phyloP scores from a whole-genome alignment of 2,113 vertebrate genomes.

The Penelope pileata region DNA sequence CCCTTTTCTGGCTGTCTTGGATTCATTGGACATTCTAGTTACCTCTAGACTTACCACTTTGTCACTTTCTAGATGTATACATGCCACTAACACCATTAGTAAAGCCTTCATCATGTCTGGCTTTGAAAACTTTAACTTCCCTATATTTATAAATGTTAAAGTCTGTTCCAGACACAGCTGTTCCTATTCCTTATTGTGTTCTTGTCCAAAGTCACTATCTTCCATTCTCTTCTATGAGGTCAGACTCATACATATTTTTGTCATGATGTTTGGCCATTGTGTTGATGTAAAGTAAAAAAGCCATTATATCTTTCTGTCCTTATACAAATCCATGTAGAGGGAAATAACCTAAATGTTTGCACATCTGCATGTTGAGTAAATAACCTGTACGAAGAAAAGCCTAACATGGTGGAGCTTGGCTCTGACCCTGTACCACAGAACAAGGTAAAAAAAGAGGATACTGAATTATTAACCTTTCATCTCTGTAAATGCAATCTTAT shows the following conservation, averaged over 20 bases:
- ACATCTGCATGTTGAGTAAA: not conserved
- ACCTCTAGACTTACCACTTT: not conserved
- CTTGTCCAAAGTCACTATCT: not conserved
- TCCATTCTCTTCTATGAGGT: not conserved
- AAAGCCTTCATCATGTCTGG: not conserved
- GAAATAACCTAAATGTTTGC: not conserved
- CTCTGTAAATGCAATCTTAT: not conserved
- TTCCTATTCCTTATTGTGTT: not conserved
- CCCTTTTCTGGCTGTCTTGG: not conserved
- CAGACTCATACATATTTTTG: not conserved
- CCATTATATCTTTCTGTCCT: not conserved
- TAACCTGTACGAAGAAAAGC: not conserved
- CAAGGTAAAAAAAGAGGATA: not conserved
- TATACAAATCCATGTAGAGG: not conserved
- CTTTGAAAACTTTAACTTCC: not conserved
- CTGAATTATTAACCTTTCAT: not conserved
- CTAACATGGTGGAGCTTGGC: not conserved
- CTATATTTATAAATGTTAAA: fast-evolving
- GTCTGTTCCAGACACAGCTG: not conserved
- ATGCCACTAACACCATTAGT: not conserved
- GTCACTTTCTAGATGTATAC: not conserved
- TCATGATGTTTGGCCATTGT: not conserved
- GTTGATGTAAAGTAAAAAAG: not conserved
- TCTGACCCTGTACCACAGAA: not conserved
- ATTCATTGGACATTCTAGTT: not conserved